Percentiles rank a stretch among this genome's conserved stretches.
Conservation (phyloP, 2,113 vertebrate genomes). For the Melospiza georgiana region DNA sequence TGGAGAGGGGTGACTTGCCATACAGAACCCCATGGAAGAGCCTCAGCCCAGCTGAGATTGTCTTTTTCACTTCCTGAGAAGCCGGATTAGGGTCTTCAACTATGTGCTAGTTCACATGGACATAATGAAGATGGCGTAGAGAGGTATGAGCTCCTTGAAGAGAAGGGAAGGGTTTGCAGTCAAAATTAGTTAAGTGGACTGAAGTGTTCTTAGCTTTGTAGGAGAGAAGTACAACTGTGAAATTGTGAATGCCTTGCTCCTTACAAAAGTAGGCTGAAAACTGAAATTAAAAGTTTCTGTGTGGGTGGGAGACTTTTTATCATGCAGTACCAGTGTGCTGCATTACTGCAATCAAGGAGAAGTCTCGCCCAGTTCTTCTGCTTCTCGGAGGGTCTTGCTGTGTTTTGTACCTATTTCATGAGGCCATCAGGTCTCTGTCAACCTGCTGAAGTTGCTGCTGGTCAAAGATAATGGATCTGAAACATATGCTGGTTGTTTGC, state of each 20-base stretch:
- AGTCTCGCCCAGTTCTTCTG: not conserved
- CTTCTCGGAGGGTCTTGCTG: not conserved
- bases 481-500: not conserved
- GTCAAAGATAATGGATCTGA: not conserved
- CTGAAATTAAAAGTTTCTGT: not conserved
- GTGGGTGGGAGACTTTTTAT: not conserved
- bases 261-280: not conserved
- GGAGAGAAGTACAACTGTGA: not conserved
- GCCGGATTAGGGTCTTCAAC: not conserved
- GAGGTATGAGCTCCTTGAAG: not conserved
- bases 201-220: not conserved
- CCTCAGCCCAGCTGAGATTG: not conserved
- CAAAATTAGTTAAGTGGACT: not conserved
- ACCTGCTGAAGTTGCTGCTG: not conserved
- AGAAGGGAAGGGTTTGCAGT: not conserved
- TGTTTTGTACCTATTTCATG: not conserved
- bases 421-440: not conserved
- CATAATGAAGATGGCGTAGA: not conserved
- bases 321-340: not conserved
- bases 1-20: not conserved
- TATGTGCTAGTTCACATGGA: rapidly evolving
- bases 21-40: not conserved
- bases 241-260: not conserved
- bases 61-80: not conserved
- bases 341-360: not conserved